Conservation (phyloP, 2,113 vertebrate genomes). For the Silurus asotus region DNA sequence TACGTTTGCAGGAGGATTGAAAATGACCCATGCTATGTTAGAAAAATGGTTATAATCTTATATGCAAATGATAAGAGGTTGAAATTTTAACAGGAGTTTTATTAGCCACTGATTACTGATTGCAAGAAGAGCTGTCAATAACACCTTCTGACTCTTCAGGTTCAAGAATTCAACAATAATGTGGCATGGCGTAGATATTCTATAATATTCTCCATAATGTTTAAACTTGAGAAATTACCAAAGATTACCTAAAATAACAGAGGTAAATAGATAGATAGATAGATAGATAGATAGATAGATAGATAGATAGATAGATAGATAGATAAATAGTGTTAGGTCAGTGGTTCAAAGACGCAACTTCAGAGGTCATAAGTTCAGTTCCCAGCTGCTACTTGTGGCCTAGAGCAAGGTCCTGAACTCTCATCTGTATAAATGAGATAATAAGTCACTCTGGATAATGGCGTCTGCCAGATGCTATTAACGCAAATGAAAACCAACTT, state of each 20-base stretch:
- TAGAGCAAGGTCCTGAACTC: no score
- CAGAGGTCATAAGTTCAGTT: no score
- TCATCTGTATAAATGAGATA: not conserved
- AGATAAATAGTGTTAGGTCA: no score
- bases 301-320: no score
- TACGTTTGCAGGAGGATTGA: not conserved
- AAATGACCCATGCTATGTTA: not conserved
- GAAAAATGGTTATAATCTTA: not conserved
- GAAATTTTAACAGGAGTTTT: not conserved
- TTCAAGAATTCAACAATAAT: not conserved
- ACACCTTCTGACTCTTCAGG: not conserved
- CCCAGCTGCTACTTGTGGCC: no score
- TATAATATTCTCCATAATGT: not conserved
- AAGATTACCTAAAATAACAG: no score
- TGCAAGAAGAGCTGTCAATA: not conserved
- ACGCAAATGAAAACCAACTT: no score
- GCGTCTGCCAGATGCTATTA: no score
- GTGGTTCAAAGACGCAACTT: no score
- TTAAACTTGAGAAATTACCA: not conserved
- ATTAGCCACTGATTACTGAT: not conserved
- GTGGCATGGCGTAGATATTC: not conserved
- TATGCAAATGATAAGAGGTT: not conserved
- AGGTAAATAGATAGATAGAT: no score
- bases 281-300: no score
- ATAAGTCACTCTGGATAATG: not conserved